Evolutionary conservation across 2,888 invertebrate genomes (phyloP).

Genomic region (Trissonchulus sp.): DNA sequence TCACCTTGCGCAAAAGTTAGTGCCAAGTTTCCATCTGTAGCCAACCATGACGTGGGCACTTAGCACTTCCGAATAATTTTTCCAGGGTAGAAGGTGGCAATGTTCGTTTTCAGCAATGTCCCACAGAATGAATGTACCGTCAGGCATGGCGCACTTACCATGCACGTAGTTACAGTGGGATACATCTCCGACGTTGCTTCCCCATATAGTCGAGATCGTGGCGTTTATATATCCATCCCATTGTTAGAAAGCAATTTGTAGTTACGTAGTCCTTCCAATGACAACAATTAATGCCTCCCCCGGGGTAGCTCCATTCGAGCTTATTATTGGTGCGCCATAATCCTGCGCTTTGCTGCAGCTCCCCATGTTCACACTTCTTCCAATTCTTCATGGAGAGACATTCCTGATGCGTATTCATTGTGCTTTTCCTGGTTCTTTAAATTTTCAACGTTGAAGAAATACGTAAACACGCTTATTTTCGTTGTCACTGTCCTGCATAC

Average conservation of each 20-base stretch:
- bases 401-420: not conserved
- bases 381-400: not conserved
- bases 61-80: not conserved
- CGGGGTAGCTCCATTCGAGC: constrained; percentile 1
- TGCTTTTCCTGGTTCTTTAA: not conserved
- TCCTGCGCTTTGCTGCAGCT: not conserved
- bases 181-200: not conserved
- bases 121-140: not conserved
- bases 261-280: constrained; percentile 5
- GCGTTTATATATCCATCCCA: not conserved
- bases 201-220: not conserved
- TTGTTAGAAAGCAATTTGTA: constrained; percentile 17
- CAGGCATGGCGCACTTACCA: not conserved
- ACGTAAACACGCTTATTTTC: not conserved
- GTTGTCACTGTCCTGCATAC: not conserved
- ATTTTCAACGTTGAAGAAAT: constrained; percentile 17
- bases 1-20: not conserved
- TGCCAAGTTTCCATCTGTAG: constrained; percentile 14
- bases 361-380: not conserved
- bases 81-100: not conserved
- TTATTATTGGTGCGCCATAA: not conserved
- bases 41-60: not conserved
- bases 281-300: constrained; percentile 22
- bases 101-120: not conserved
- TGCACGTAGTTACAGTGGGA: not conserved